These are phyloP conservation scores for Austrofundulus limnaeus DNA, from an alignment of 2,113 vertebrate species.

Conservation along the genomic window DNA sequence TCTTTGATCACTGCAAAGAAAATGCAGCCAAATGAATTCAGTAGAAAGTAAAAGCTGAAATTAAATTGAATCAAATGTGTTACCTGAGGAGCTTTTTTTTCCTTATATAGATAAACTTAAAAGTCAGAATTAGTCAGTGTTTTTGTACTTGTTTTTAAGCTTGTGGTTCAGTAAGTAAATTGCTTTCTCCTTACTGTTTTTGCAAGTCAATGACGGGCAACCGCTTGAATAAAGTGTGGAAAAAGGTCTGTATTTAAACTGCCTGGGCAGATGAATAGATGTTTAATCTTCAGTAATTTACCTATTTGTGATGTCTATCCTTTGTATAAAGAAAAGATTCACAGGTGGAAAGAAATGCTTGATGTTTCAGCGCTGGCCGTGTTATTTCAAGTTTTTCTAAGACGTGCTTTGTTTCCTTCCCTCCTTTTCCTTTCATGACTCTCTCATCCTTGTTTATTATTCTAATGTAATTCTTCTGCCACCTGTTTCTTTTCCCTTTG, in stretches of 20 bases:
- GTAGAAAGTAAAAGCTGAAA: not conserved
- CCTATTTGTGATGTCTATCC: conserved; percentile 38
- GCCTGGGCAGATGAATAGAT: conserved; percentile 38
- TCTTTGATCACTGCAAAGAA: conserved; percentile 12
- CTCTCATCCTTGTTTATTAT: conserved; percentile 10
- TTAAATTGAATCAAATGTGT: not conserved
- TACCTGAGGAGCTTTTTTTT: not conserved
- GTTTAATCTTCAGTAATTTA: conserved; percentile 4
- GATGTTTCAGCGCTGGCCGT: not conserved
- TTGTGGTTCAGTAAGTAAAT: conserved; percentile 69
- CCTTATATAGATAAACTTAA: not conserved
- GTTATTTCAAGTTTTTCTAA: not conserved
- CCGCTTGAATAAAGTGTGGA: conserved; percentile 94
- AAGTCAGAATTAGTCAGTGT: not conserved
- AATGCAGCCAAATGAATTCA: not conserved
- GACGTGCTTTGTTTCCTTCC: not conserved
- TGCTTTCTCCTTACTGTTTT: conserved; percentile 75
- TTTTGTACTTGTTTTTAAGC: conserved; percentile 10
- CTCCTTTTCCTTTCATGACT: conserved; percentile 3
- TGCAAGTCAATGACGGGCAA: conserved; percentile 85
- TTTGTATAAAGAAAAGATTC: not conserved
- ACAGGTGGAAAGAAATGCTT: conserved; percentile 25
- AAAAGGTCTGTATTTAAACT: conserved; percentile 90
- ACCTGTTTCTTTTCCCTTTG: conserved; percentile 8
- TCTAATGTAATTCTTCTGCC: conserved; percentile 3